Evolutionary conservation across 2,113 vertebrate genomes (phyloP).

Genomic region (Dasyprocta punctata): DNA sequence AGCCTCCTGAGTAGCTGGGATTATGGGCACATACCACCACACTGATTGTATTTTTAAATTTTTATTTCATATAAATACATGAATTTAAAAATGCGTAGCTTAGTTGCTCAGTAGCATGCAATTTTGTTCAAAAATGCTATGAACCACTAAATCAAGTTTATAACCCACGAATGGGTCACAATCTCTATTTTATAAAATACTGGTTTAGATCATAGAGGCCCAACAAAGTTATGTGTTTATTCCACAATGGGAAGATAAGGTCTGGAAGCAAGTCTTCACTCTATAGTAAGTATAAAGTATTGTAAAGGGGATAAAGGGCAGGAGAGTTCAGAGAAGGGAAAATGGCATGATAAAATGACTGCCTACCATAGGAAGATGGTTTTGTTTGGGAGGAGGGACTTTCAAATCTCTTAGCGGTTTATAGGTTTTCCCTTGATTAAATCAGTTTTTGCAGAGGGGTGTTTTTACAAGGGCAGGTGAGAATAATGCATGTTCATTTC

Average conservation of each 20-base stretch:
- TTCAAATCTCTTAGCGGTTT: background rate
- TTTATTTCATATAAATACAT: background rate
- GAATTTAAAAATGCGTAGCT: conserved; percentile 45
- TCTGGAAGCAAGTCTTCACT: background rate
- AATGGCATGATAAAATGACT: background rate
- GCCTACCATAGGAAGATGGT: background rate
- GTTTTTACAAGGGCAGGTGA: conserved; percentile 23
- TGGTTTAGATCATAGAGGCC: background rate
- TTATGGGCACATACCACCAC: background rate
- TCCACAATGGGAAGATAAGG: background rate
- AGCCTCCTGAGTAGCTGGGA: background rate
- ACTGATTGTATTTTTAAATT: background rate
- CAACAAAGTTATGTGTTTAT: conserved; percentile 27
- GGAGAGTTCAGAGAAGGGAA: background rate
- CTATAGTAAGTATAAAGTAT: background rate
- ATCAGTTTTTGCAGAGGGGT: background rate
- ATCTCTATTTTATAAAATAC: conserved; percentile 46
- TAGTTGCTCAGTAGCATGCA: background rate
- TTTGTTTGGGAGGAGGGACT: conserved; percentile 22
- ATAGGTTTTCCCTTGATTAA: background rate
- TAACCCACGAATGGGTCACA: background rate
- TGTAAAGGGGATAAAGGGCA: background rate
- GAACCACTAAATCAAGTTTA: conserved; percentile 27
- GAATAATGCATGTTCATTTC: conserved; percentile 47
- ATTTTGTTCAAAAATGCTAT: conserved; percentile 44